A percentile compares a stretch with the other conserved stretches of the same genome.
Evolutionary conservation across 1,140 invertebrate species (phyloP).

Genomic region (Penaeus vannamei): DNA sequence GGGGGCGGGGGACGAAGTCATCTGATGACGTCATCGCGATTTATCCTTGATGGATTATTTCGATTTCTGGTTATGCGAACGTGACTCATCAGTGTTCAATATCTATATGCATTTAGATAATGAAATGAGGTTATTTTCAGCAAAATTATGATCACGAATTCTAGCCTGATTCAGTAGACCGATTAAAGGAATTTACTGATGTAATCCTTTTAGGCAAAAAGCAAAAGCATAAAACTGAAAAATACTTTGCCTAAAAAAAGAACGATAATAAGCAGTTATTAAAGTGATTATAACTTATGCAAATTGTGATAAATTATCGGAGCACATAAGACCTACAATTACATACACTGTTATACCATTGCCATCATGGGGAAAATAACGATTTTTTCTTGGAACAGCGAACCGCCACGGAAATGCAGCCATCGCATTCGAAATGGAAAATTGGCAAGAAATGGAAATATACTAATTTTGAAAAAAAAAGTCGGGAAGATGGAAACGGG

Average conservation of each 20-base stretch:
- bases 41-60: too few relatives aligned
- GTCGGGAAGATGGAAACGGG: too few relatives aligned
- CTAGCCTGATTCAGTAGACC: slow-evolving; percentile 31
- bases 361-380: too few relatives aligned
- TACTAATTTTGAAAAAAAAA: too few relatives aligned
- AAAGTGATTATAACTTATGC: slow-evolving; percentile 18
- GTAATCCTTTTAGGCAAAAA: slow-evolving; percentile 48
- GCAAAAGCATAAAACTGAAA: slow-evolving; percentile 26
- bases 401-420: too few relatives aligned
- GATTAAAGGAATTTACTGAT: slow-evolving; percentile 43
- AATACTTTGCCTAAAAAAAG: slow-evolving; percentile 31
- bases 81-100: too few relatives aligned
- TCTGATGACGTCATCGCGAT: too few relatives aligned
- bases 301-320: slow-evolving; percentile 20
- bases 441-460: too few relatives aligned
- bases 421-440: too few relatives aligned
- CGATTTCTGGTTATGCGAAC: too few relatives aligned
- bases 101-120: slow-evolving; percentile 42
- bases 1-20: too few relatives aligned
- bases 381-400: too few relatives aligned
- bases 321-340: not conserved
- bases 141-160: slow-evolving; percentile 46
- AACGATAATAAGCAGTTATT: slow-evolving; percentile 25
- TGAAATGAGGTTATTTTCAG: slow-evolving; percentile 34
- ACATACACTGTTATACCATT: not conserved